Base-by-base conservation (phyloP, 2,113 vertebrate species). In the Perca flavescens region DNA sequence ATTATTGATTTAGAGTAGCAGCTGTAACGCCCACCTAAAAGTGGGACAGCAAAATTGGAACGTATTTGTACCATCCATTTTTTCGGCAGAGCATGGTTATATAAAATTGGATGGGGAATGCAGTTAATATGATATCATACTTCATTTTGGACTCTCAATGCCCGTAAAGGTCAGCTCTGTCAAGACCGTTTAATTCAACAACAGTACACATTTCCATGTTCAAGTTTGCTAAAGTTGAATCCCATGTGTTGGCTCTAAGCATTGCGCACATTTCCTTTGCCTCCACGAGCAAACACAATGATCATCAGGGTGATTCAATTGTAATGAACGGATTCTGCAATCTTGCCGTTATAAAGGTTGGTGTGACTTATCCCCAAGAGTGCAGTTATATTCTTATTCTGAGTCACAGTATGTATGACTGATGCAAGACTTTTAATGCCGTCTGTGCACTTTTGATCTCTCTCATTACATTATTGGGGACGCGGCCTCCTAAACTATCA, bases 401-500 rank as follows among this genome's bases (percentile, higher is more conserved):
- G 1, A 36, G 34, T 11, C 70, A 75, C 5, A 53, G 49, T 73
- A 8, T 49, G 28, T 50, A 49, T 72, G 54, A 75, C 72, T 64
- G 40, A 82, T 22, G n/a, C 17, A 50, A 80, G 68, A 79, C 73
- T 74, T 76, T 64, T 25, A 77, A 63, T 75, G 77, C 46, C 53
- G 47, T 64, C 52, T 34, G 34, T 77, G 68, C 77, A 54, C 75
- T 80, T 49, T 69, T 54, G 56, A 65, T 79, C 77, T 75, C 49
- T 84, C 14, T 75, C 82, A 88, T 89, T 69, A 73, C 71, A 83
- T 79, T 79, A 79, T 57, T 31, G 34, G 17, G 62, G 83, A 80
- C 10, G 34, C 43, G 14, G 63, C 63, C 79, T 53, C 79, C 79
- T 89, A 82, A 70, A 73, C 83, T 75, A 68, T 80, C 79, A 87